Evolutionary conservation across 2,888 invertebrate species (phyloP).

Genomic region (Omphaloscelis lunosa): DNA sequence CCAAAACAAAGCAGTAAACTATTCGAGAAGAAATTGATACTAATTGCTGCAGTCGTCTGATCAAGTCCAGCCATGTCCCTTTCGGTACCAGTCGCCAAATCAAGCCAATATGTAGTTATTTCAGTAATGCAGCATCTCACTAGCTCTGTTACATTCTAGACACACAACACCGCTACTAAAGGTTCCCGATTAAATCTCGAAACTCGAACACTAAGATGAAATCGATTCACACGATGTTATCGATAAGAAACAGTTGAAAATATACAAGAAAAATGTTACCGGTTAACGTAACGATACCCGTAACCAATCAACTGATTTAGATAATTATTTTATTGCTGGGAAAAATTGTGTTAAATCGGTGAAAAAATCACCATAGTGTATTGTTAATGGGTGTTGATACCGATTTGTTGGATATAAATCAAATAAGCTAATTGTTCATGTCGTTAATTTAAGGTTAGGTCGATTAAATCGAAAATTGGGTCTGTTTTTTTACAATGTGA

Average conservation of each 20-base stretch:
- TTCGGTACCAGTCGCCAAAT: slow-evolving; percentile 60
- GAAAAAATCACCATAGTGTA: slow-evolving; percentile 44
- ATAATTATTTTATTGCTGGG: slow-evolving; percentile 67
- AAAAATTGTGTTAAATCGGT: slow-evolving; percentile 52
- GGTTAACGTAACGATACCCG: slow-evolving; percentile 54
- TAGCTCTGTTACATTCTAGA: slow-evolving; percentile 67
- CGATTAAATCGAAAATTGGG: slow-evolving; percentile 16
- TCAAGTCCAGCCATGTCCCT: slow-evolving; percentile 44
- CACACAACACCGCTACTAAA: slow-evolving; percentile 54
- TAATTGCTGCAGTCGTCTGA: slow-evolving; percentile 58
- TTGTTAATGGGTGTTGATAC: slow-evolving; percentile 51
- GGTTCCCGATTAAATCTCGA: slow-evolving; percentile 47
- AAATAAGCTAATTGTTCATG: slow-evolving; percentile 46
- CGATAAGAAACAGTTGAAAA: slow-evolving; percentile 47
- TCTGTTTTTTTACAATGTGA: slow-evolving; percentile 24
- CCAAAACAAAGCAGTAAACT: slow-evolving; percentile 45
- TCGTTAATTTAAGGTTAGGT: slow-evolving; percentile 21
- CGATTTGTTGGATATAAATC: slow-evolving; percentile 54
- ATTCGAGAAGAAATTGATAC: slow-evolving; percentile 59
- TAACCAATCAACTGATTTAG: slow-evolving; percentile 63
- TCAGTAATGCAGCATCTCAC: slow-evolving; percentile 75
- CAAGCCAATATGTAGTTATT: slow-evolving; percentile 73
- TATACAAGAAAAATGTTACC: slow-evolving; percentile 57
- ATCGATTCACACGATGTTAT: slow-evolving; percentile 64
- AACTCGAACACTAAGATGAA: slow-evolving; percentile 54